phyloP scores from a whole-genome alignment of 2,113 vertebrate species.

The Rostratula benghalensis region DNA sequence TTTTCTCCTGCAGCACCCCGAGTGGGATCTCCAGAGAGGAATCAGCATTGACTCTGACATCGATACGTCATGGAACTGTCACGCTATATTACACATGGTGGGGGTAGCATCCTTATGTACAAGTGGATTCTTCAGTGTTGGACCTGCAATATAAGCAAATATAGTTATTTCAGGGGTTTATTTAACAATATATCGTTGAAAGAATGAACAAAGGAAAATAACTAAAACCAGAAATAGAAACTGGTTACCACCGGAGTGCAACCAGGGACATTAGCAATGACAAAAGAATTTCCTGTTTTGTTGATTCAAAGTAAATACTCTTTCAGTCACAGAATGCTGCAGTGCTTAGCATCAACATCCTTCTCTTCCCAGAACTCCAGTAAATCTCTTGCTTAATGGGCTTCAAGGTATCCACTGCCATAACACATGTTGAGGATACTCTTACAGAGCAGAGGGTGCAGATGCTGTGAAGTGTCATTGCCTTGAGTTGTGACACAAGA shows the following conservation, averaged over 20 bases:
- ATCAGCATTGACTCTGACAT: not conserved
- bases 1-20: not conserved
- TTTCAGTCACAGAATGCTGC: not conserved
- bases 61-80: not conserved
- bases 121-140: not conserved
- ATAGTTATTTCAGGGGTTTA: not conserved
- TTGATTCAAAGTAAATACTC: not conserved
- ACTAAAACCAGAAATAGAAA: not conserved
- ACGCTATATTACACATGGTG: not conserved
- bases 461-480: not conserved
- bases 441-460: not conserved
- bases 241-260: not conserved
- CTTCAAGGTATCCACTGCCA: not conserved
- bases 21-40: not conserved
- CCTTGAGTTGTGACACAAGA: not conserved
- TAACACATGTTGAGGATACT: not conserved
- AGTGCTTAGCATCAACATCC: not conserved
- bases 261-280: not conserved
- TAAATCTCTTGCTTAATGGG: not conserved
- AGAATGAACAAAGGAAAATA: not conserved
- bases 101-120: not conserved
- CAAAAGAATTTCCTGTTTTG: not conserved
- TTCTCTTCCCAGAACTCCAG: not conserved
- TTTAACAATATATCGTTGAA: not conserved
- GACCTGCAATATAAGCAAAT: constrained; percentile 57